A percentile compares a stretch with the other conserved stretches of the same genome.
These are phyloP conservation scores for Crax fasciolata DNA, from an alignment of 2,797 vertebrate species.

Conservation along the genomic window DNA sequence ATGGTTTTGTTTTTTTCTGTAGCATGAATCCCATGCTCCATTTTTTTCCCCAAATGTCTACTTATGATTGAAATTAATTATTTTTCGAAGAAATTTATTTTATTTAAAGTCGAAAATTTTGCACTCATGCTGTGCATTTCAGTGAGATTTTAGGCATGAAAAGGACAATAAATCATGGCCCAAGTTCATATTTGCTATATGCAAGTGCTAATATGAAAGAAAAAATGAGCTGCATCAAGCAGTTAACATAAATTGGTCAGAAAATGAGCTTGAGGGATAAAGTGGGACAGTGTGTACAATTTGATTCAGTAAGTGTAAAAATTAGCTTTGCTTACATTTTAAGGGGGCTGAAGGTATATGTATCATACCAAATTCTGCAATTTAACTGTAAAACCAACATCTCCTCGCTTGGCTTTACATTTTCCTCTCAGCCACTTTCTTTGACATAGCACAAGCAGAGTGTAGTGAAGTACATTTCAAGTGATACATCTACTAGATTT, in stretches of 20 bases:
- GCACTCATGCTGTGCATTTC: background rate
- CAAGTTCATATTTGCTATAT: background rate
- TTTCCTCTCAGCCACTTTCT: background rate
- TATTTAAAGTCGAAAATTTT: background rate
- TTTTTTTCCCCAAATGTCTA: background rate
- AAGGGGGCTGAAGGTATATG: background rate
- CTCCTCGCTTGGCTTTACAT: conserved; percentile 14
- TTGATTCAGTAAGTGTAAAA: conserved; percentile 48
- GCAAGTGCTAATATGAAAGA: background rate
- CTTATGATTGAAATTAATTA: background rate
- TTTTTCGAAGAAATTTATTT: background rate
- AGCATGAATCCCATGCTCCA: background rate
- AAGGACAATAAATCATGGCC: background rate
- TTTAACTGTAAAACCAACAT: conserved; percentile 47
- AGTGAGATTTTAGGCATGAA: background rate
- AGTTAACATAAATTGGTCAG: background rate
- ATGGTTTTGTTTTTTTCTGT: background rate
- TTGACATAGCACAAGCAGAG: rapidly evolving
- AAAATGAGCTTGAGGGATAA: background rate
- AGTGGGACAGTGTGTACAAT: background rate
- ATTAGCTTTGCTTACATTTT: conserved; percentile 24
- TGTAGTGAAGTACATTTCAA: background rate
- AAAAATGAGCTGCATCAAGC: background rate
- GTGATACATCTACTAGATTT: background rate
- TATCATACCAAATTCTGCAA: background rate